Percentiles rank a stretch among this genome's conserved stretches.
Conservation (phyloP, 2,797 vertebrate species). For the Gephyroberyx darwinii region DNA sequence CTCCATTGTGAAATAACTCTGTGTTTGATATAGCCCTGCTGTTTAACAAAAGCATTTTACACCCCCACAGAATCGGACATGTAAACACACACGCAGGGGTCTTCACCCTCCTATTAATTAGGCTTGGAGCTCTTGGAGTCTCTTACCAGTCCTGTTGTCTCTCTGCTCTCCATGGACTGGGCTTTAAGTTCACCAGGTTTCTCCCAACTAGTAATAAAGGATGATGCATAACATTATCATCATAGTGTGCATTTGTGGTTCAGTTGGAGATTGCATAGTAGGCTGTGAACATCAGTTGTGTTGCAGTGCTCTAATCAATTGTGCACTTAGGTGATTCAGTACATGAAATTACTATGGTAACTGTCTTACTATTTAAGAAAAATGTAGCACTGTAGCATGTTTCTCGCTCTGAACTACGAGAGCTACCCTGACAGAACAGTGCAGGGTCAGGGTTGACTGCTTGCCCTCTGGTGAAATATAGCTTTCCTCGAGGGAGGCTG, state of each 20-base stretch:
- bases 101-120: constrained; percentile 72
- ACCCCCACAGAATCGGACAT: constrained; percentile 1
- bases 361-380: constrained; percentile 7
- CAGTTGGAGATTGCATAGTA: neutral
- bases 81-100: constrained; percentile 29
- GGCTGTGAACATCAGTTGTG: neutral
- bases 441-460: constrained; percentile 16
- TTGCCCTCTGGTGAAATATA: constrained; percentile 28
- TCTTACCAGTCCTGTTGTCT: constrained; percentile 49
- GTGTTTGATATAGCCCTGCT: constrained; percentile 21
- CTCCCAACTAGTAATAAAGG: neutral
- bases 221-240: neutral
- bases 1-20: constrained; percentile 24
- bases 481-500: constrained; percentile 45
- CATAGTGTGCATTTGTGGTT: neutral
- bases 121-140: constrained; percentile 7
- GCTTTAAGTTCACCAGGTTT: neutral
- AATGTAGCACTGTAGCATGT: neutral
- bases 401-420: neutral
- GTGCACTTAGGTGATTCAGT: constrained; percentile 29
- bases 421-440: constrained; percentile 12
- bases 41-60: constrained; percentile 25
- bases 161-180: too few species aligned
- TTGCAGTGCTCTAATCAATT: neutral
- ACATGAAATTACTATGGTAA: constrained; percentile 12